Percentiles rank a stretch among this genome's conserved stretches.
These are phyloP conservation scores for Neomonachus schauinslandi DNA, from an alignment of 2,113 vertebrate species.

Conservation along the genomic window DNA sequence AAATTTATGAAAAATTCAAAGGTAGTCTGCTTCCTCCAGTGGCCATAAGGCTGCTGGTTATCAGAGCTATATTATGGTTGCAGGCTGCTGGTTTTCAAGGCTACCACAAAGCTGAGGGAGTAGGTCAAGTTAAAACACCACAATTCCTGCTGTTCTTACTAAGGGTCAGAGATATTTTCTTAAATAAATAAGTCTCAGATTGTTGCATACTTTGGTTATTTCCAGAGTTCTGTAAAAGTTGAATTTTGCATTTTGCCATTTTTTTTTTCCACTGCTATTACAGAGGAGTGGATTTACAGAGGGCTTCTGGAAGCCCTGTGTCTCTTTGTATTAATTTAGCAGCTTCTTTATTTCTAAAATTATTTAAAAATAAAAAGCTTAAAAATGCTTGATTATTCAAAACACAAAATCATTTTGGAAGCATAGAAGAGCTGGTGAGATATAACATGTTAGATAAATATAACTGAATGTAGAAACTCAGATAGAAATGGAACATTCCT, in stretches of 20 bases:
- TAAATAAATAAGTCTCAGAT: not conserved
- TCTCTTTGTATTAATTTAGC: not conserved
- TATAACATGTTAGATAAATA: not conserved
- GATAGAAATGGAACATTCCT: not conserved
- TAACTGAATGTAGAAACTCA: not conserved
- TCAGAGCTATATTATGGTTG: not conserved
- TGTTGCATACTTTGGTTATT: not conserved
- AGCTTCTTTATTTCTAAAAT: not conserved
- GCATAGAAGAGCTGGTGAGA: not conserved
- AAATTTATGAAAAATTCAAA: not conserved
- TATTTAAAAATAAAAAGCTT: not conserved
- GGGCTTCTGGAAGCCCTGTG: not conserved
- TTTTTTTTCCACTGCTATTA: not conserved
- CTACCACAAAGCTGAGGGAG: not conserved
- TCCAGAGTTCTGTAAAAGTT: not conserved
- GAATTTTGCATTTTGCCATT: not conserved
- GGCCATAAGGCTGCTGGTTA: not conserved
- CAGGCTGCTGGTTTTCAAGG: not conserved
- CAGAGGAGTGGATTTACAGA: not conserved
- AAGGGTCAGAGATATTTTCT: not conserved
- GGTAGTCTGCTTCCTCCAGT: not conserved
- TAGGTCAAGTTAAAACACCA: not conserved
- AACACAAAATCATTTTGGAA: not conserved
- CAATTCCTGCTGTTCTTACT: not conserved
- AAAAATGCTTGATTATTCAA: not conserved